phyloP scores from a whole-genome alignment of 2,797 vertebrate species.

The Staurois parvus region DNA sequence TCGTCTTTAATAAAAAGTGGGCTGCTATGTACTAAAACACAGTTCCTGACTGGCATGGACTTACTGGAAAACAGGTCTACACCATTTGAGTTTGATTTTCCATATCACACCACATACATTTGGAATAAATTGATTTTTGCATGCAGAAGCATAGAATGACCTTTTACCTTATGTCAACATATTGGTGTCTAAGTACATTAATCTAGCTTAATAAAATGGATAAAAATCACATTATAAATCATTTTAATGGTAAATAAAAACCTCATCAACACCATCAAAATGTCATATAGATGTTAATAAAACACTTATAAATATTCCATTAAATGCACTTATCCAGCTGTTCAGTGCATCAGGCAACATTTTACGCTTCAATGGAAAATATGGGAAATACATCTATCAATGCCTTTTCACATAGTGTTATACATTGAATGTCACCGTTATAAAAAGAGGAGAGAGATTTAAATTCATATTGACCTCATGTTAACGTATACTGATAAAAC shows the following conservation, averaged over 20 bases:
- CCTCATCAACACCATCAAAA: not conserved
- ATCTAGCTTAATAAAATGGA: not conserved
- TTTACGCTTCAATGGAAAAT: not conserved
- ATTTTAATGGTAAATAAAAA: not conserved
- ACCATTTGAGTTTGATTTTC: too few relatives aligned
- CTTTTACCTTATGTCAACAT: not conserved
- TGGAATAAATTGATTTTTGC: not conserved
- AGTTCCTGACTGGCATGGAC: too few relatives aligned
- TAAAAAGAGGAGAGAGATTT: not conserved
- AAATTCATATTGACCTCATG: not conserved
- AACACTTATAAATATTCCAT: not conserved
- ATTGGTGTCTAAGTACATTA: not conserved
- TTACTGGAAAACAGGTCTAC: too few relatives aligned
- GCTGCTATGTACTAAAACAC: too few relatives aligned
- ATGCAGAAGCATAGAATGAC: not conserved
- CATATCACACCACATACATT: not conserved
- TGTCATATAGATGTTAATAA: not conserved
- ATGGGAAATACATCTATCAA: not conserved
- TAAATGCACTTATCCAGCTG: not conserved
- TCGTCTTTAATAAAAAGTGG: too few relatives aligned
- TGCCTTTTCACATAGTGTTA: not conserved
- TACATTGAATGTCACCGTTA: not conserved
- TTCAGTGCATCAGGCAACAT: not conserved
- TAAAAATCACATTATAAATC: not conserved
- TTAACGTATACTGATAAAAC: not conserved